Evolutionary conservation across 2,113 vertebrate genomes (phyloP).

Genomic region (Gadus chalcogrammus): DNA sequence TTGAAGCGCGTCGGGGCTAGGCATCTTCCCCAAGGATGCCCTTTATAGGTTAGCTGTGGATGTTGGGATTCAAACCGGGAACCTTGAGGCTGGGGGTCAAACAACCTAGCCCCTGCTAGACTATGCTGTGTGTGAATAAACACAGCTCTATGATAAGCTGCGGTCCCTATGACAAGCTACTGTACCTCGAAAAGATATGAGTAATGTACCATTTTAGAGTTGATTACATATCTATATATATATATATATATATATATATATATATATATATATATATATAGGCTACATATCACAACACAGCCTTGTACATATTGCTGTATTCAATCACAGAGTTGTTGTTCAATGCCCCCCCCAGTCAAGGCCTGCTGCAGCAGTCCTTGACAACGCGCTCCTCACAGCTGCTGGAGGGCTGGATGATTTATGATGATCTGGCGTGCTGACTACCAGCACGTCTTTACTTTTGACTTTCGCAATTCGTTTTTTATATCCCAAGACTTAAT

Average conservation of each 20-base stretch:
- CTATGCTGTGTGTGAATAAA: too few relatives aligned
- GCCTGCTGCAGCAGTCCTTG: slow-evolving; percentile 16
- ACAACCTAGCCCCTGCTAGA: too few relatives aligned
- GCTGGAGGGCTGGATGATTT: not conserved
- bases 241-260: slow-evolving; percentile 1
- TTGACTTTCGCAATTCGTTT: too few relatives aligned
- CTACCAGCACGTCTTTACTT: too few relatives aligned
- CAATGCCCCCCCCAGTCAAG: slow-evolving; percentile 15
- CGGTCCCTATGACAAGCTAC: slow-evolving; percentile 12
- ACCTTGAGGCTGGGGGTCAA: too few relatives aligned
- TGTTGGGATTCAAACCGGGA: too few relatives aligned
- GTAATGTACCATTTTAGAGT: not conserved
- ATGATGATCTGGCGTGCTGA: too few relatives aligned
- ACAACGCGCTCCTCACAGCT: slow-evolving; percentile 26
- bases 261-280: not conserved
- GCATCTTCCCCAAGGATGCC: too few relatives aligned
- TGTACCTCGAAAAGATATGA: slow-evolving; percentile 3
- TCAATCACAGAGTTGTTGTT: slow-evolving; percentile 25
- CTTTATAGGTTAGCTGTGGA: too few relatives aligned
- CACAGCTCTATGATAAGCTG: too few relatives aligned
- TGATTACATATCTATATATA: not conserved
- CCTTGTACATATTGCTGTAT: slow-evolving; percentile 18
- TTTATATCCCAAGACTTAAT: too few relatives aligned
- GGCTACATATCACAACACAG: slow-evolving; percentile 12
- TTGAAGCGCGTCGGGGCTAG: too few relatives aligned